These are phyloP conservation scores for Dipodomys stephensi DNA, from an alignment of 2,113 vertebrate species.

Conservation along the genomic window DNA sequence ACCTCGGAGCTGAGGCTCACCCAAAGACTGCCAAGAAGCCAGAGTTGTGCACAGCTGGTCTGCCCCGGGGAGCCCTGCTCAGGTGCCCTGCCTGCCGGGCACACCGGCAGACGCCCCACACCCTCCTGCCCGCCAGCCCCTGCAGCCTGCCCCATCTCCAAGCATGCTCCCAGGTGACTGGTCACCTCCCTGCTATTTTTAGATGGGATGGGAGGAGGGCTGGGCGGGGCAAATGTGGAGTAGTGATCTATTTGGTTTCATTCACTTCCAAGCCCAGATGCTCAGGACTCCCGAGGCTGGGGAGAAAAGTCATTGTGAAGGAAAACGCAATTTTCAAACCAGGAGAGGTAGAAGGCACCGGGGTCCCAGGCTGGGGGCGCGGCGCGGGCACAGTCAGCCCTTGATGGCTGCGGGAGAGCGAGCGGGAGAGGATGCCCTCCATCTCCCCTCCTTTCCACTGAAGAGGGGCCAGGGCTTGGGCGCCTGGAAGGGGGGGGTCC, in stretches of 20 bases:
- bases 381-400: neutral
- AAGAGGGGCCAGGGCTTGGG: neutral
- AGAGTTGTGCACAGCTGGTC: neutral
- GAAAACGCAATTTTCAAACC: rapidly evolving
- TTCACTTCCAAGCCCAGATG: conserved; percentile 45
- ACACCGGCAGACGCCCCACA: neutral
- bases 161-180: neutral
- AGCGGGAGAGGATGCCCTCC: neutral
- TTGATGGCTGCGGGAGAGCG: neutral
- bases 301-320: neutral
- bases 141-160: neutral
- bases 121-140: neutral
- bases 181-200: conserved; percentile 66
- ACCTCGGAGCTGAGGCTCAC: rapidly evolving
- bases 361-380: neutral
- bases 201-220: neutral
- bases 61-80: neutral
- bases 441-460: neutral
- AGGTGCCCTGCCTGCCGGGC: neutral
- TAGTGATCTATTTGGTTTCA: conserved; percentile 28
- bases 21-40: neutral
- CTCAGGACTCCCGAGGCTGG: neutral
- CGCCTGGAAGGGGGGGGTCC: neutral
- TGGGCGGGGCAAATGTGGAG: neutral
- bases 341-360: neutral